phyloP scores from a whole-genome alignment of 92 coral and sea anemone species.

The Actinostola sp. region DNA sequence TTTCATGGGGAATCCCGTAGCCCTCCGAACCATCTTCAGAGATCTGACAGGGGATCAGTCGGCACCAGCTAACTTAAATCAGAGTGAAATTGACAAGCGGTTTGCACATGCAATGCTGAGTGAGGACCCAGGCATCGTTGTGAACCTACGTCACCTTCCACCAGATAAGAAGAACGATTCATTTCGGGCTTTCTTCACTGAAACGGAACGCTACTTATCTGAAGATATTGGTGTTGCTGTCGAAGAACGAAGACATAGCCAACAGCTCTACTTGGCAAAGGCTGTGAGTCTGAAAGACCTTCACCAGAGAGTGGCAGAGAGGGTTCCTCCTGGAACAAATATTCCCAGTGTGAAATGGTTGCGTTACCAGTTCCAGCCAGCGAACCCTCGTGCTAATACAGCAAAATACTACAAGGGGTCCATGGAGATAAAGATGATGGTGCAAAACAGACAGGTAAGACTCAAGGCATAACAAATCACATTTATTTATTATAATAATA shows the following conservation, averaged over 20 bases:
- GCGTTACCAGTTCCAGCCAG: constrained; percentile 66
- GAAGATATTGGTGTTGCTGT: constrained; percentile 21
- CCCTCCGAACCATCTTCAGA: constrained; percentile 4
- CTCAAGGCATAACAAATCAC: no score
- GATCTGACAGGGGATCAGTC: constrained; percentile 49
- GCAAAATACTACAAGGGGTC: constrained; percentile 56
- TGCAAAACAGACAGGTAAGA: constrained; percentile 48
- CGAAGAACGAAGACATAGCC: constrained; percentile 50
- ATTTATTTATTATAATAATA: no score
- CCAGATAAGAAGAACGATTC: constrained; percentile 36
- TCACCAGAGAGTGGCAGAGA: constrained; percentile 42
- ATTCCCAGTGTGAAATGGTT: constrained; percentile 63
- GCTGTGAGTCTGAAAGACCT: constrained; percentile 60
- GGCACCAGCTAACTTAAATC: constrained; percentile 32
- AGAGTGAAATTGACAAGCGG: constrained; percentile 30
- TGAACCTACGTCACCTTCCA: constrained; percentile 26
- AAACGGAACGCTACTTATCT: constrained; percentile 18
- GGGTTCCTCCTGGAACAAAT: constrained; percentile 39
- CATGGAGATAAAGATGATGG: constrained; percentile 60
- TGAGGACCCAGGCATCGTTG: constrained; percentile 36
- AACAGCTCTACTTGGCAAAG: constrained; percentile 52
- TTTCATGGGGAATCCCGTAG: constrained; percentile 10
- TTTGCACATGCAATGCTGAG: constrained; percentile 27
- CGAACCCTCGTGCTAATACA: constrained; percentile 37
- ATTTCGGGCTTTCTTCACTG: constrained; percentile 24